These are phyloP conservation scores for Megaptera novaeangliae DNA, from an alignment of 2,113 vertebrate genomes.

Conservation along the genomic window DNA sequence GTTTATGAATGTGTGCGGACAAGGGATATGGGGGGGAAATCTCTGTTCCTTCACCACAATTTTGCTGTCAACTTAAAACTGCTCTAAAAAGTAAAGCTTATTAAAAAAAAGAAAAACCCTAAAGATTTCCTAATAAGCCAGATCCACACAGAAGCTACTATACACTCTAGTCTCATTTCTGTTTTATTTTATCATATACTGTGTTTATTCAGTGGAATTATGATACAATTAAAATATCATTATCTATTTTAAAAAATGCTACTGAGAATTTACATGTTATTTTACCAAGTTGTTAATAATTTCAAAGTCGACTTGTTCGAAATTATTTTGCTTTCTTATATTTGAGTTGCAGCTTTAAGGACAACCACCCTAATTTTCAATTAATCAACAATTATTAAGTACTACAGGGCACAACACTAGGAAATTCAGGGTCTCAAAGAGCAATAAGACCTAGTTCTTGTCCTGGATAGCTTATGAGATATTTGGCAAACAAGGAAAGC, in stretches of 20 bases:
- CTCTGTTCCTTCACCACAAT: not conserved
- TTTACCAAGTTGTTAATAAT: not conserved
- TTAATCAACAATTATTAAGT: not conserved
- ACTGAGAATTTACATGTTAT: not conserved
- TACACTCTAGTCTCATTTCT: not conserved
- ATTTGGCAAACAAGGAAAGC: not conserved
- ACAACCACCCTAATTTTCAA: not conserved
- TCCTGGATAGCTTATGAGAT: not conserved
- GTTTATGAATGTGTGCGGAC: not conserved
- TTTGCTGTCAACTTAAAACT: not conserved
- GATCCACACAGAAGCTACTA: not conserved
- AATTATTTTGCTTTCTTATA: not conserved
- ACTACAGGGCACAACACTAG: not conserved
- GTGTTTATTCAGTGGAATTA: not conserved
- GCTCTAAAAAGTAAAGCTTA: not conserved
- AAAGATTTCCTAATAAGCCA: not conserved
- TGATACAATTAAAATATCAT: not conserved
- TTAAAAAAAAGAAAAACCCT: not conserved
- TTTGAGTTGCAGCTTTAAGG: not conserved
- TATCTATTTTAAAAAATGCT: not conserved
- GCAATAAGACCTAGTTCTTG: not conserved
- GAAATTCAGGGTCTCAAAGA: not conserved
- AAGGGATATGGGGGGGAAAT: not conserved
- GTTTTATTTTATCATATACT: not conserved
- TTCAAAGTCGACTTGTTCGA: not conserved